phyloP scores from a whole-genome alignment of 2,113 vertebrate genomes.

The Catharus bicknelli region DNA sequence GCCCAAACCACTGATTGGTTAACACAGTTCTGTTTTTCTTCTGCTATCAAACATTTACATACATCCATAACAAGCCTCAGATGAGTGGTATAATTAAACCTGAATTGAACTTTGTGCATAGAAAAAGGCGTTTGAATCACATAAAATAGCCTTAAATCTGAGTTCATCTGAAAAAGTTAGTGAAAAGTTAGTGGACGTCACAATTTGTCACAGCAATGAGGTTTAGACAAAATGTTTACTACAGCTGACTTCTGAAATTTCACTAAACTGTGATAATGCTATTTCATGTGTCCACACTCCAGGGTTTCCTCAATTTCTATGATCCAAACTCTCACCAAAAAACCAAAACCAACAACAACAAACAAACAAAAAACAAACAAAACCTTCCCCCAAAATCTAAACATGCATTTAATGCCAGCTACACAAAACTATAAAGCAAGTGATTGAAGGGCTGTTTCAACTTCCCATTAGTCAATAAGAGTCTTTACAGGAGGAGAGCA shows the following conservation, averaged over 20 bases:
- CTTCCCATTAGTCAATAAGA: not conserved
- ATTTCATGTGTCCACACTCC: not conserved
- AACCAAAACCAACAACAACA: no score
- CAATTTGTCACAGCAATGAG: not conserved
- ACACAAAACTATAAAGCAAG: not conserved
- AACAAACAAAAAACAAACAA: not conserved
- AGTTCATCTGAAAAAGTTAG: not conserved
- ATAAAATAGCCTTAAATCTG: not conserved
- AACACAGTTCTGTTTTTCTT: not conserved
- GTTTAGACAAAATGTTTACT: not conserved
- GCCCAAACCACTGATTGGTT: not conserved
- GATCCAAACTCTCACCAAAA: not conserved
- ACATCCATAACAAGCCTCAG: not conserved
- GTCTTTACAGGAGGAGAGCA: not conserved
- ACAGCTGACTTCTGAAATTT: not conserved
- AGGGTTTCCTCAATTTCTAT: not conserved
- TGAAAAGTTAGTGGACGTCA: not conserved
- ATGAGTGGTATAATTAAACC: not conserved
- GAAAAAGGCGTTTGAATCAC: not conserved
- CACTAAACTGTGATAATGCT: not conserved
- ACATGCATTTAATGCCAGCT: not conserved
- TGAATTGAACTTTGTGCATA: not conserved
- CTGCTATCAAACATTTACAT: not conserved
- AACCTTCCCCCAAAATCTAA: not conserved
- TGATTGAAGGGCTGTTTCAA: not conserved